Evolutionary conservation across 1,140 invertebrate genomes (phyloP), one percentile per base, ranked within the genome.

Genomic region (Drosophila miranda): DNA sequence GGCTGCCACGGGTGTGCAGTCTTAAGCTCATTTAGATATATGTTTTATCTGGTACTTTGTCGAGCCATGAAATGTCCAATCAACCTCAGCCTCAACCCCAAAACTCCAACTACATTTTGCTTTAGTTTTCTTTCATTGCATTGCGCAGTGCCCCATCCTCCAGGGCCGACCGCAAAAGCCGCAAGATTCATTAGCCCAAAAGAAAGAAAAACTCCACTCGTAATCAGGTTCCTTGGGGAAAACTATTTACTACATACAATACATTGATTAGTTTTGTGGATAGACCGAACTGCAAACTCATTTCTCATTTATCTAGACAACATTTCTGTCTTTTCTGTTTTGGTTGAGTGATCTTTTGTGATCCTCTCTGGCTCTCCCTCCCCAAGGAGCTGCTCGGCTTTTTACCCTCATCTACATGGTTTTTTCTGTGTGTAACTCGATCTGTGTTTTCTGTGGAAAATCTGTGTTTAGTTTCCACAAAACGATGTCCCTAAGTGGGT

Each of bases 21-120:
- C 50, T 16, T 68, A 68, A 68, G 62, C 64, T 56, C 63, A 69
- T 69, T 69, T 69, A 69, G 66, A 69, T 69, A 69, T 49, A 56
- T 68, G 67, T 69, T 68, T 68, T 68, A 68, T 68, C 62, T 38
- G 43, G n/a, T 63, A 14, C 55, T 67, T 49, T 68, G 51, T 26
- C 14, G 26, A 68, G 34, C 62, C 62, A 55, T 68, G 62, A 68
- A 68, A 68, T 68, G 43, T 43, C 50, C 62, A n/a, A 49, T 48
- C 34, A 38, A 38, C 34, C 30, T 9, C 7, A 7, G 38, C 38
- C 19, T 21, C 28, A 41, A 41, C 3, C 26, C 9, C 28, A 60
- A 44, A 14, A 30, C 8, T 9, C 30, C 30, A 9, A 30, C 53
- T 45, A 67, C 30, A 62, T 54, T 67, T 68, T 54, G 64, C 64